These are phyloP conservation scores for Cistogaster globosa DNA, from an alignment of 2,888 invertebrate species.

Conservation along the genomic window DNA sequence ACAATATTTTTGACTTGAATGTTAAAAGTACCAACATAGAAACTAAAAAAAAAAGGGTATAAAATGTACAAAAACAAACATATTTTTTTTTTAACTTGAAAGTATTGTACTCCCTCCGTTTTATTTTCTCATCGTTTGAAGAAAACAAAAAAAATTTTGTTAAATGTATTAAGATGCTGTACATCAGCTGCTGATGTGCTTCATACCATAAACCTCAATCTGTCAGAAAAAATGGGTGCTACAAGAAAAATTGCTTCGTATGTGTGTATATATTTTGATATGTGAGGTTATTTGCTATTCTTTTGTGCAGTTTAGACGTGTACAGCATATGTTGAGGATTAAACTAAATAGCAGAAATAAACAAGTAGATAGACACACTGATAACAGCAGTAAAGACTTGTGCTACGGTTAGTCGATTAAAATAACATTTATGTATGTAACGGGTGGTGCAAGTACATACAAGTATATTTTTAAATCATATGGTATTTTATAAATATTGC, in stretches of 20 bases:
- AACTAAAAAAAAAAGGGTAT: background rate
- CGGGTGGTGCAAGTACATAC: no score
- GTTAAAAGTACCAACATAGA: conserved; percentile 23
- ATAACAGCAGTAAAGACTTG: background rate
- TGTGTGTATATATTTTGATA: background rate
- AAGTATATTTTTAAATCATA: no score
- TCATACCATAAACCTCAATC: conserved; percentile 60
- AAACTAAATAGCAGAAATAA: conserved; percentile 37
- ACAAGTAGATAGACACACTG: conserved; percentile 19
- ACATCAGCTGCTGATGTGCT: conserved; percentile 64
- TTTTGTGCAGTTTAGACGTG: conserved; percentile 50
- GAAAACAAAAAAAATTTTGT: conserved; percentile 11
- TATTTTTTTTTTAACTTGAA: conserved; percentile 31
- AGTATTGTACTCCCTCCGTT: conserved; percentile 26
- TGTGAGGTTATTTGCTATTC: conserved; percentile 9
- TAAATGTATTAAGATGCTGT: conserved; percentile 60
- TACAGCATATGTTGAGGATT: conserved; percentile 50
- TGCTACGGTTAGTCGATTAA: conserved; percentile 21
- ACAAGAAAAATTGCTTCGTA: conserved; percentile 42
- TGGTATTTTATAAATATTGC: no score
- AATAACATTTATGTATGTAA: background rate
- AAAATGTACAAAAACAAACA: conserved; percentile 22
- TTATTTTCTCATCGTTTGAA: background rate
- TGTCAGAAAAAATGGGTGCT: conserved; percentile 61
- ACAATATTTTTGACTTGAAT: conserved; percentile 38